Evolutionary conservation across 1,140 invertebrate species (phyloP), one percentile per base, ranked within the genome.

Genomic region (Bombus sibiricus): DNA sequence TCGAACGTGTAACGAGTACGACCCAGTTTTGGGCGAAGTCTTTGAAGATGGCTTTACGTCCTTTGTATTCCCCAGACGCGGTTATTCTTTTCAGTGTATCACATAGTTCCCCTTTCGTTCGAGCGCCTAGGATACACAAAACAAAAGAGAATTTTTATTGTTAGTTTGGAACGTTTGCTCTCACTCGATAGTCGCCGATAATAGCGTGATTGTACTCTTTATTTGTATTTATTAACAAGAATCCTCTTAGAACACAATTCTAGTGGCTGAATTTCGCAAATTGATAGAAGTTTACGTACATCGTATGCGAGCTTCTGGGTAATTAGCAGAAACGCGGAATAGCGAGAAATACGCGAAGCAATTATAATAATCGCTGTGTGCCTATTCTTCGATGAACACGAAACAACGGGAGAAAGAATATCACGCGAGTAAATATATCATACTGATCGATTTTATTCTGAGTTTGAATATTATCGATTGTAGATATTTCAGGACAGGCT

Each of bases 1-100:
- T 91, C 80, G 88, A 86, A 87, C 57, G 78, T 80, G 71, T 91
- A 91, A 91, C 86, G 77, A 91, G 90, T 73, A 39, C 89, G 90
- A 86, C 90, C 90, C 77, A 88, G 78, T 91, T 91, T 59, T n/a
- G 8, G 57, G 2, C 4, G 18, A 76, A 83, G 69, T 25, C 86
- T 89, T 90, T 86, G 88, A 89, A 59, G 77, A 74, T 68, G 76
- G 72, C 74, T 74, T 85, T 82, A 64, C 34, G 39, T 87, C 83
- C 81, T 76, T 57, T 69, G 43, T 83, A 64, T 83, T 68, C 18
- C 64, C 83, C 64, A 39, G 68, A 41, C 69, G 39, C 37, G 75
- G 81, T 47, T 90, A 87, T 59, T 82, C 73, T 87, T 82, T 69
- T 32, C 37, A 43, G 32, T 3, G n/a, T 12, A 43, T 62, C 72